A percentile compares a stretch with the other conserved stretches of the same genome.
Evolutionary conservation across 2,113 vertebrate species (phyloP).

Genomic region (Ranitomeya imitator): DNA sequence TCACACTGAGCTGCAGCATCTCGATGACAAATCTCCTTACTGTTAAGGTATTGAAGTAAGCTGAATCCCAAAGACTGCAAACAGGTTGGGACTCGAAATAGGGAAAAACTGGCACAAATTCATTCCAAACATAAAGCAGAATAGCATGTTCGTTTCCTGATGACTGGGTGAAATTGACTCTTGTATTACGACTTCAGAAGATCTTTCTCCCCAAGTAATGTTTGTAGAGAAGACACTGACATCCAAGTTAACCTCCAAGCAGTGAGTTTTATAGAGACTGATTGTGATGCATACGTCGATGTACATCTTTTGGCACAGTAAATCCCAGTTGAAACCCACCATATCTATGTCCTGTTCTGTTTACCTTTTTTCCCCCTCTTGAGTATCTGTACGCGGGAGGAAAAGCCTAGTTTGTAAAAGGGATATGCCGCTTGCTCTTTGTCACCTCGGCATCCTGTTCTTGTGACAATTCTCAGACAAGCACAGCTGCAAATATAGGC

Average conservation of each 20-base stretch:
- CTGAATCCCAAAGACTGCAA: conserved; percentile 72
- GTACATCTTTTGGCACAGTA: conserved; percentile 60
- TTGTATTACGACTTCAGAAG: conserved; percentile 78
- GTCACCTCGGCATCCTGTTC: conserved; percentile 45
- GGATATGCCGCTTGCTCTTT: conserved; percentile 41
- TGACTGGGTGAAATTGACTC: conserved; percentile 76
- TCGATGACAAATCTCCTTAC: conserved; percentile 62
- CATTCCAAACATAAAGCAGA: conserved; percentile 75
- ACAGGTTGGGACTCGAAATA: conserved; percentile 77
- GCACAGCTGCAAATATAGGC: conserved; percentile 62
- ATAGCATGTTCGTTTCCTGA: conserved; percentile 71
- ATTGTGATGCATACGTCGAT: conserved; percentile 68
- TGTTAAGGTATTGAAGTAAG: conserved; percentile 69
- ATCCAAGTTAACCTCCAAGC: conserved; percentile 79
- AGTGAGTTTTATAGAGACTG: conserved; percentile 69
- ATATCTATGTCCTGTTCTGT: conserved; percentile 58
- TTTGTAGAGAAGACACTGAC: conserved; percentile 72
- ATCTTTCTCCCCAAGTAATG: conserved; percentile 75
- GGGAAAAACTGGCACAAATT: conserved; percentile 71
- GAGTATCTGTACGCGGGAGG: neutral
- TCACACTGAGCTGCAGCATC: neutral
- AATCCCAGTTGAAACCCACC: conserved; percentile 63
- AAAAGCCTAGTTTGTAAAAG: conserved; percentile 57
- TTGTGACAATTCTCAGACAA: conserved; percentile 61
- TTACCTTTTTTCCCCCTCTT: neutral